These are phyloP conservation scores for Ochropleura plecta DNA, from an alignment of 2,888 invertebrate species.

Conservation along the genomic window DNA sequence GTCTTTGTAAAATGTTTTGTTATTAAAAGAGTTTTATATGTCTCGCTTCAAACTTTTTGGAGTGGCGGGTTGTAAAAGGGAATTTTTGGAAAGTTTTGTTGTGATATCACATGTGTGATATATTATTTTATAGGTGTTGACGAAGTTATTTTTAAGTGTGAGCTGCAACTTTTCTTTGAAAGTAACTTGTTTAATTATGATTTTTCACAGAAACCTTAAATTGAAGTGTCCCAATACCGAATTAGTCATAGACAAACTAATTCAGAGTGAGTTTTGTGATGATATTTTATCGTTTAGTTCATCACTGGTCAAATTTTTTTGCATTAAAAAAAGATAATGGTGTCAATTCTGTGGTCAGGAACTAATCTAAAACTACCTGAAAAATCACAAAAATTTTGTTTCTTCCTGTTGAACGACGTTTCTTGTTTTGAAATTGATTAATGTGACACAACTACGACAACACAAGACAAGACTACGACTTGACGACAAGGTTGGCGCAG, in stretches of 20 bases:
- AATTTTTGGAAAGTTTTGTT: conserved; percentile 42
- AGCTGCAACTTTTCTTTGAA: neutral
- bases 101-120: conserved; percentile 24
- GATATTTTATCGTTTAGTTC: neutral
- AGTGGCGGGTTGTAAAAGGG: conserved; percentile 37
- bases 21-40: conserved; percentile 62
- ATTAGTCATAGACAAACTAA: neutral
- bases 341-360: too few species aligned
- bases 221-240: neutral
- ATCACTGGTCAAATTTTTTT: neutral
- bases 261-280: neutral
- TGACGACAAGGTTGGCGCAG: too few species aligned
- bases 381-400: too few species aligned
- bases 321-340: neutral
- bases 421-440: too few species aligned
- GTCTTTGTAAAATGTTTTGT: conserved; percentile 63
- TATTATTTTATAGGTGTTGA: conserved; percentile 23
- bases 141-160: conserved; percentile 15
- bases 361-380: too few species aligned
- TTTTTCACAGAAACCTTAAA: neutral
- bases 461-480: too few species aligned
- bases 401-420: too few species aligned
- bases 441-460: too few species aligned
- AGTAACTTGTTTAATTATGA: neutral
- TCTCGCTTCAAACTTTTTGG: conserved; percentile 52